Evolutionary conservation across 2,888 invertebrate genomes (phyloP), one percentile per base, ranked within the genome.

Genomic region (Aphodius granarius): DNA sequence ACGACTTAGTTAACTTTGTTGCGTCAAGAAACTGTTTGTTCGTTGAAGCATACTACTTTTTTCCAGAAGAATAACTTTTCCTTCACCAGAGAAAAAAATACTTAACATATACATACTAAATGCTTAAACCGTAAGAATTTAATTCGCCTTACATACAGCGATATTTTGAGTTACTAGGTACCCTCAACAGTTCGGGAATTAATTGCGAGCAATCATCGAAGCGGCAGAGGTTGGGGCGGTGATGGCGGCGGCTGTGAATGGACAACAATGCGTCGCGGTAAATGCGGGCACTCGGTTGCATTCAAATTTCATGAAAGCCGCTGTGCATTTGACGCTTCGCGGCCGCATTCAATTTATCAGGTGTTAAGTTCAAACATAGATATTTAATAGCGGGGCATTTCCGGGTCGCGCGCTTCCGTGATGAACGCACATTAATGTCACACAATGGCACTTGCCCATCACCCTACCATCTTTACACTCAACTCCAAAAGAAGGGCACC

Each of bases 311-410:
- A 68, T 79, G 78, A 78, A 79, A 78, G 80, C 81, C 79, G 78
- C 78, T 81, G 80, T 77, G 80, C 78, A 77, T 77, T 80, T 80
- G 81, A 81, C 81, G 78, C 82, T 74, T 80, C 66, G 73, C 72
- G 73, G 80, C 79, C 78, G 81, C 80, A 80, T 80, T 81, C 82
- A 84, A 85, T 85, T 85, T 83, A 84, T 85, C 85, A 86, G 85
- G 86, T 86, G 85, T 83, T 82, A 82, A 77, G 82, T 83, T 84
- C 83, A 81, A 82, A 82, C 80, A 80, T 78, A 80, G 81, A 84
- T 82, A 83, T 82, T 83, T 85, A 85, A 85, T 85, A 85, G 83
- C 81, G 80, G 81, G 80, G n/a, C 20, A 81, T 81, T 85, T 84
- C 83, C 84, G 83, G 83, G 80, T 17, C 72, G 63, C 72, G 1